A percentile compares a stretch with the other conserved stretches of the same genome.
phyloP scores from a whole-genome alignment of 2,888 invertebrate genomes.

The Eristalinus sepulchralis region DNA sequence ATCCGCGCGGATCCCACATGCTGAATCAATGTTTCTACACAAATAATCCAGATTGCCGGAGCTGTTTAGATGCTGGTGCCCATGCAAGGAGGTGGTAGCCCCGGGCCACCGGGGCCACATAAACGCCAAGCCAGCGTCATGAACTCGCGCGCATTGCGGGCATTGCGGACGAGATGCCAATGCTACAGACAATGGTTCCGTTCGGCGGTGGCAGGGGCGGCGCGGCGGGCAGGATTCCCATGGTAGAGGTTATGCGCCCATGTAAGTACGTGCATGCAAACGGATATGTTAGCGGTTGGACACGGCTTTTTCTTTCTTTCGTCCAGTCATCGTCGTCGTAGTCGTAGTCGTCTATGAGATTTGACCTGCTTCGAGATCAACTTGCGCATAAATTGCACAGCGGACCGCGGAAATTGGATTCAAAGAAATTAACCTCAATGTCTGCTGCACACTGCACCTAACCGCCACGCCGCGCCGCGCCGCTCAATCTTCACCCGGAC shows the following conservation, averaged over 20 bases:
- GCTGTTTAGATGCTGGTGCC: constrained; percentile 54
- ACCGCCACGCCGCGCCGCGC: constrained; percentile 7
- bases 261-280: constrained; percentile 69
- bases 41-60: constrained; percentile 60
- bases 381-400: constrained; percentile 71
- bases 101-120: constrained; percentile 59
- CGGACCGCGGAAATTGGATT: constrained; percentile 72
- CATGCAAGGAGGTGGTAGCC: constrained; percentile 46
- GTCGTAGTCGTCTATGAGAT: constrained; percentile 59
- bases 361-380: constrained; percentile 71
- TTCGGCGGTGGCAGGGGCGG: constrained; percentile 47
- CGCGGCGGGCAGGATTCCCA: constrained; percentile 44
- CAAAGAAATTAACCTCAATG: constrained; percentile 70
- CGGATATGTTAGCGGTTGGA: constrained; percentile 65
- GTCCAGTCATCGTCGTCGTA: constrained; percentile 33
- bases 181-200: constrained; percentile 53
- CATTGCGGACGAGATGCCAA: not conserved
- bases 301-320: constrained; percentile 50
- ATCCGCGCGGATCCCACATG: constrained; percentile 69
- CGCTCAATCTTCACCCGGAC: constrained; percentile 12
- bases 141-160: constrained; percentile 34
- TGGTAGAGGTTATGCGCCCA: constrained; percentile 66
- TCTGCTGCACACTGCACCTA: constrained; percentile 38
- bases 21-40: constrained; percentile 67
- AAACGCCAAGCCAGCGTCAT: constrained; percentile 38